Evolutionary conservation across 1,140 invertebrate species (phyloP).

Genomic region (Mizuhopecten yessoensis): DNA sequence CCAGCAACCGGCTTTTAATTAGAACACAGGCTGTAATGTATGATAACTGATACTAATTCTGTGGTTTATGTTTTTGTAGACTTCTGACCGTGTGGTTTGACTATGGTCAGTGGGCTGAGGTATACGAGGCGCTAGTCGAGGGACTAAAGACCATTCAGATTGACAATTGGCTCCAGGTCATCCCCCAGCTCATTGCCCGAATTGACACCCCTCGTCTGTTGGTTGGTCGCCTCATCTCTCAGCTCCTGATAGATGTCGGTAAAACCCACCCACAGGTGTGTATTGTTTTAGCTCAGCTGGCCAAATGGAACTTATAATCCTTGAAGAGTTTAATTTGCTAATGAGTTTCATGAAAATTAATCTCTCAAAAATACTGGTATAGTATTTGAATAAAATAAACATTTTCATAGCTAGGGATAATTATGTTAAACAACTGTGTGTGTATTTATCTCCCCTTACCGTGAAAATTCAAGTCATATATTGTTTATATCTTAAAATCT

Average conservation of each 20-base stretch:
- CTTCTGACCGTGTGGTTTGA: constrained; percentile 83
- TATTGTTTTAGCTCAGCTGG: not conserved
- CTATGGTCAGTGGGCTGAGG: constrained; percentile 91
- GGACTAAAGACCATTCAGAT: constrained; percentile 97
- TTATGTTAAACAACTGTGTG: too few relatives aligned
- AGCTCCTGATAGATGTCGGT: constrained; percentile 96
- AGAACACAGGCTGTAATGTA: too few relatives aligned
- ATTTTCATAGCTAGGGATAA: too few relatives aligned
- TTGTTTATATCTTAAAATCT: too few relatives aligned
- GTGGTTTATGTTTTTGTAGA: constrained; percentile 80
- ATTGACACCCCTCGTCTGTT: constrained; percentile 96
- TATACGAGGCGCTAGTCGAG: constrained; percentile 96
- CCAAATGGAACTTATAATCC: too few relatives aligned
- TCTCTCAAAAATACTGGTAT: too few relatives aligned
- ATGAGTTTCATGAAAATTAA: too few relatives aligned
- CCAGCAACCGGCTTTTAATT: too few relatives aligned
- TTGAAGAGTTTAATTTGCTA: too few relatives aligned
- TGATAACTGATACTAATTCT: not conserved
- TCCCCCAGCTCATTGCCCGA: constrained; percentile 98
- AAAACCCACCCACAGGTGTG: constrained; percentile 87
- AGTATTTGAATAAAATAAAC: too few relatives aligned
- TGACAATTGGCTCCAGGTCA: constrained; percentile 98
- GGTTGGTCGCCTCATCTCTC: constrained; percentile 95
- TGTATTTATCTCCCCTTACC: too few relatives aligned
- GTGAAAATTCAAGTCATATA: too few relatives aligned